Evolutionary conservation across 2,797 vertebrate species (phyloP).

Genomic region (Pipistrellus nathusii): DNA sequence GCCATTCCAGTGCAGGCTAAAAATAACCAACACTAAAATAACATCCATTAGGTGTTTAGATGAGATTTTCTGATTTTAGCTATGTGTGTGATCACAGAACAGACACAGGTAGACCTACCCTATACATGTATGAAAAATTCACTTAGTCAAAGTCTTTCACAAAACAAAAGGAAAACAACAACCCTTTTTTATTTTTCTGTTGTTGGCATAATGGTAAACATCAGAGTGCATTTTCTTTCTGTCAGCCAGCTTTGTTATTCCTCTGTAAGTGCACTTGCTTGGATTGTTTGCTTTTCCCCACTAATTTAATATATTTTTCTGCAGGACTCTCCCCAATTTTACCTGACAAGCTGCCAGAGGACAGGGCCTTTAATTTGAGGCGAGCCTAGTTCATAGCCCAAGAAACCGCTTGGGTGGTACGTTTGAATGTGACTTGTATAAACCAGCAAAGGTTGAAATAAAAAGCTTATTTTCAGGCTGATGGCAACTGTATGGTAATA

Average conservation of each 20-base stretch:
- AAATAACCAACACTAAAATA: not conserved
- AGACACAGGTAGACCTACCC: not conserved
- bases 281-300: not conserved
- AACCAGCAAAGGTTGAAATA: not conserved
- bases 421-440: not conserved
- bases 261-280: not conserved
- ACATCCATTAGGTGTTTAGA: not conserved
- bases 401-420: not conserved
- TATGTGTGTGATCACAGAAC: not conserved
- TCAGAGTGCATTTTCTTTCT: not conserved
- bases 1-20: not conserved
- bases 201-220: not conserved
- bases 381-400: not conserved
- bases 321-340: not conserved
- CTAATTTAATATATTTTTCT: not conserved
- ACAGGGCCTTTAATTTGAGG: not conserved
- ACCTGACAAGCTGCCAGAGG: no score
- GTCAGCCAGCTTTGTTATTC: not conserved
- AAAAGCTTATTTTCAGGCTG: slow-evolving; percentile 61
- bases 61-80: not conserved
- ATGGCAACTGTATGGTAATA: slow-evolving; percentile 65
- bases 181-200: not conserved
- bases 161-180: not conserved
- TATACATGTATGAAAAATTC: not conserved
- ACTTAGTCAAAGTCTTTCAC: not conserved